Base-by-base conservation (phyloP, 2,888 invertebrate genomes). In the Lapara coniferarum region DNA sequence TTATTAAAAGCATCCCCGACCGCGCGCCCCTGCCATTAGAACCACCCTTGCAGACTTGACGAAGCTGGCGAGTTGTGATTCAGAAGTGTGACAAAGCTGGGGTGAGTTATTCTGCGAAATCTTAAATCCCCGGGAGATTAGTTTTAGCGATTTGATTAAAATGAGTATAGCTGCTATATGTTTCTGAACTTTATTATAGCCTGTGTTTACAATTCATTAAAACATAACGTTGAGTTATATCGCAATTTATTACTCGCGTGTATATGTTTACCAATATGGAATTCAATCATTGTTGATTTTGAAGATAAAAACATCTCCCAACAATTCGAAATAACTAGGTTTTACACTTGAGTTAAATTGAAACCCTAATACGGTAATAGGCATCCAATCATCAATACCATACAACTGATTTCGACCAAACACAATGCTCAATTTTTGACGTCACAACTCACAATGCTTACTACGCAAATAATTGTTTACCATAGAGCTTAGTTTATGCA, bases 1-100 rank as follows among this genome's bases (percentile, higher is more conserved):
- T 56, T 55, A 73, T 59, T 73, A 73, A 69, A 70, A 71, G 68
- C 72, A 69, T 25, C 67, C 67, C 46, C 59, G 46, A 63, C 59
- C 59, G 59, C 59, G 53, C 16, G 53, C 49, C 78, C 79, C 74
- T 69, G 44, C 71, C 72, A 75, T 78, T 76, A 77, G 74, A 77
- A 74, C 75, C 74, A 78, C 80, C 81, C 81, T 73, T 73, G 72
- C 71, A 75, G 79, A 78, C 78, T 71, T 81, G 81, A 84, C 77
- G 83, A 78, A 78, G 77, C 78, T 74, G 74, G 71, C 71, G 73
- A 72, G 71, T 67, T 68, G 66, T 71, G 69, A 74, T 73, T 70
- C 67, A 63, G 67, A 51, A 53, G 49, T 49, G n/a, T 49, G 69
- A 66, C 55, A 46, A 58, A 57, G 66, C 63, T 13, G 1, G 69